Evolutionary conservation across 2,888 invertebrate species (phyloP).

Genomic region (Gastracanthus pulcherrimus): DNA sequence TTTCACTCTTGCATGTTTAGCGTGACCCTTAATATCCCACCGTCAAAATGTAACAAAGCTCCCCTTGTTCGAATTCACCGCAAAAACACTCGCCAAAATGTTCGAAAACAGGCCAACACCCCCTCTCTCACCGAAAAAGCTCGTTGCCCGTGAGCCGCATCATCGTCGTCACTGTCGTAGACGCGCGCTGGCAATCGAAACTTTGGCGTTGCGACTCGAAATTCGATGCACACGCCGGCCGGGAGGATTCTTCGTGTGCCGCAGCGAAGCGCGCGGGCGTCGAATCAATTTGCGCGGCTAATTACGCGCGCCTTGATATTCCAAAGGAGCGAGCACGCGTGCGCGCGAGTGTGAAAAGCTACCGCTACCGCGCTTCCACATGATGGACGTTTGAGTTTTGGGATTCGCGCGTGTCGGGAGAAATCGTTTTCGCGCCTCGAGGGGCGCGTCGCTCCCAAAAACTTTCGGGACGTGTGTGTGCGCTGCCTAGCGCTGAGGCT

Average conservation of each 20-base stretch:
- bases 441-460: not conserved
- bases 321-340: not conserved
- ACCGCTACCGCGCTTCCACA: not conserved
- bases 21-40: too few relatives aligned
- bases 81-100: not conserved
- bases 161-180: not conserved
- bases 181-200: not conserved
- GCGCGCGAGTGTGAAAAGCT: conserved; percentile 36
- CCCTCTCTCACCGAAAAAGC: not conserved
- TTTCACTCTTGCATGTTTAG: too few relatives aligned
- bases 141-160: not conserved
- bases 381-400: conserved; percentile 38
- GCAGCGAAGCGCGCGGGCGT: not conserved
- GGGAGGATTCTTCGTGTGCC: too few relatives aligned
- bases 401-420: not conserved
- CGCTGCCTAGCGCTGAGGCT: not conserved
- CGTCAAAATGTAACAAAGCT: too few relatives aligned
- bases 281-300: conserved; percentile 60
- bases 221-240: not conserved
- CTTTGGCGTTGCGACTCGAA: not conserved
- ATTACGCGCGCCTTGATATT: conserved; percentile 51
- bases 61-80: too few relatives aligned
- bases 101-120: not conserved
- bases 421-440: not conserved
- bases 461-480: not conserved